Evolutionary conservation across 2,888 invertebrate genomes (phyloP), one percentile per base, ranked within the genome.

Genomic region (Mesoligia furuncula): DNA sequence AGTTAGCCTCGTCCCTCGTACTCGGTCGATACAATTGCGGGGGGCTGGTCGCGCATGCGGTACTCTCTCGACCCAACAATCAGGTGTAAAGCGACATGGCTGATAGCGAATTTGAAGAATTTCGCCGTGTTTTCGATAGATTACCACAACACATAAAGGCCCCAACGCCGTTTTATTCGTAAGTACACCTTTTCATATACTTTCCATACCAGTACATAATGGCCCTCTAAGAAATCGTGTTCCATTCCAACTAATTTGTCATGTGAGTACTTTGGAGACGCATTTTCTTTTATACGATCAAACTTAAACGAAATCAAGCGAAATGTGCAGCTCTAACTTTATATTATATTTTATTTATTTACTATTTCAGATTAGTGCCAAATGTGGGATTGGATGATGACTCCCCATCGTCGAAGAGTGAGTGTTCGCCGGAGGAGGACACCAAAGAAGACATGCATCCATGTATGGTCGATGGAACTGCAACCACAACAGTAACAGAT

Each of bases 101-200:
- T 92, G 99, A 99, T 97, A 98, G 98, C 95, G 99, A 99, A 96
- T 99, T 98, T 97, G 99, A 99, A 96, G 98, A 99, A 97, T 99
- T 99, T 97, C 98, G 98, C 92, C 98, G 98, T 92, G 98, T 98
- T 94, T 99, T 98, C 95, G 98, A 98, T 92, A 97, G 98, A 96
- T 97, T 98, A 94, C 98, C 98, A 80, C 98, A 98, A 93, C 98
- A 98, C 91, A 97, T 98, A 87, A 98, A 98, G 93, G 98, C 98
- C 72, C 98, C 98, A 75, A 97, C 98, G 89, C 98, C 98, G 79
- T 98, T 98, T 96, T 99, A 99, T 95, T 98, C 98, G 99, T 99
- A 97, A 99, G 99, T 98, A 89, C 77, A 90, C 64, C 65, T 87
- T 85, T 84, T 57, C 27, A 51, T 74, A 82, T 70, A 68, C 67